These are phyloP conservation scores for Gadus chalcogrammus DNA, from an alignment of 2,113 vertebrate genomes.

Conservation along the genomic window DNA sequence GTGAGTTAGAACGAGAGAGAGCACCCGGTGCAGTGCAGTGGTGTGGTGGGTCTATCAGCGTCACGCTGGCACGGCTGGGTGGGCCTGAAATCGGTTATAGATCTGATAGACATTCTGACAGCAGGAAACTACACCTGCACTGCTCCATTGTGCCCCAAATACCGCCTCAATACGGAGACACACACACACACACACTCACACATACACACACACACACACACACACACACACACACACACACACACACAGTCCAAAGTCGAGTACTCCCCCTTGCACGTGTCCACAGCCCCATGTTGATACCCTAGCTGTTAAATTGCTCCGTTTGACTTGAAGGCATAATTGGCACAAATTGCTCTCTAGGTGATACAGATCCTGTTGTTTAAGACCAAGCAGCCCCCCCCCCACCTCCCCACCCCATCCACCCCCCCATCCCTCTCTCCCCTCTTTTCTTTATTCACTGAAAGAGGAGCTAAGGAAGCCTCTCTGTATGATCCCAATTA, in stretches of 20 bases:
- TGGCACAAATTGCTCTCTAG: slow-evolving; percentile 81
- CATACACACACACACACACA: slow-evolving; percentile 22
- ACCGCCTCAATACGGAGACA: slow-evolving; percentile 32
- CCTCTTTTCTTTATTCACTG: slow-evolving; percentile 53
- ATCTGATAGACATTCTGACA: slow-evolving; percentile 69
- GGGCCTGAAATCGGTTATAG: slow-evolving; percentile 50
- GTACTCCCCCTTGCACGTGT: slow-evolving; percentile 77
- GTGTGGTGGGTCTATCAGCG: slow-evolving; percentile 17
- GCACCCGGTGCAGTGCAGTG: not conserved
- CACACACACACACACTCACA: not conserved
- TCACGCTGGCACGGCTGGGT: slow-evolving; percentile 23
- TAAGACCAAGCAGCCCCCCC: slow-evolving; percentile 65
- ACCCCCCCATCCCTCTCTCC: slow-evolving; percentile 12
- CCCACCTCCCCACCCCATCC: not conserved
- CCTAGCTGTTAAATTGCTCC: slow-evolving; percentile 79
- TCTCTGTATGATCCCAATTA: slow-evolving; percentile 73
- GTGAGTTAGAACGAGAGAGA: too few relatives aligned
- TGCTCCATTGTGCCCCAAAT: slow-evolving; percentile 54
- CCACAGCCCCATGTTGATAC: slow-evolving; percentile 77
- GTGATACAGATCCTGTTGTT: slow-evolving; percentile 81
- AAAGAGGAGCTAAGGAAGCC: slow-evolving; percentile 67
- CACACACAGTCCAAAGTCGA: slow-evolving; percentile 57
- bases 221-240: slow-evolving; percentile 37
- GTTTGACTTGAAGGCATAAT: slow-evolving; percentile 80
- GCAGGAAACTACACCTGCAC: slow-evolving; percentile 75